phyloP scores from a whole-genome alignment of 2,888 invertebrate genomes.

The Cerastis rubricosa region DNA sequence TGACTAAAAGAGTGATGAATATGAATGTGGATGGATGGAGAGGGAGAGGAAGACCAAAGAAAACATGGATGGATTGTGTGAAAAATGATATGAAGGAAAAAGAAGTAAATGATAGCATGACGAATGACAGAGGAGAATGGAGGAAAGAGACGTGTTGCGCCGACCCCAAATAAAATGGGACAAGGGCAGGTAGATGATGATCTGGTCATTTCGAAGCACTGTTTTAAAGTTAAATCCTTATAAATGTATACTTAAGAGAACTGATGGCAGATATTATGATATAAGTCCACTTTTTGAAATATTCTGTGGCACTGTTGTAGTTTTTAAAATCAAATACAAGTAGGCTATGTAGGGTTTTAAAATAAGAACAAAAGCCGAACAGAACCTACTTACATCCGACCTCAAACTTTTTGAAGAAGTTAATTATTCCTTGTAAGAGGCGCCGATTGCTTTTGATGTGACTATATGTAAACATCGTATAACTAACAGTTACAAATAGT shows the following conservation, averaged over 20 bases:
- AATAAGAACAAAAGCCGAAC: conserved; percentile 27
- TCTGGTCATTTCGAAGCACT: neutral
- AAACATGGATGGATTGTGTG: no score
- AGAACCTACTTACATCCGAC: conserved; percentile 53
- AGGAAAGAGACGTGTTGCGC: no score
- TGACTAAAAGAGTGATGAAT: no score
- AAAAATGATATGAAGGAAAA: no score
- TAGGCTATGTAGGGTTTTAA: conserved; percentile 28
- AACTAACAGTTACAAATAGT: conserved; percentile 42
- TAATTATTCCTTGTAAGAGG: neutral
- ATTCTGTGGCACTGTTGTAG: neutral
- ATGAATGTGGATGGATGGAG: no score
- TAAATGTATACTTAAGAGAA: neutral
- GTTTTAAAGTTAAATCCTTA: neutral
- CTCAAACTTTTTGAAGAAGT: neutral
- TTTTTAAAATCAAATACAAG: conserved; percentile 37
- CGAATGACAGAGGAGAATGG: no score
- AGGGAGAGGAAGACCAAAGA: no score
- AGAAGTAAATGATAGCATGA: no score
- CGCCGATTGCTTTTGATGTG: conserved; percentile 15
- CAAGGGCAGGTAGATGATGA: no score
- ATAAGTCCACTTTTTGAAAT: neutral
- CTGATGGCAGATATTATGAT: neutral
- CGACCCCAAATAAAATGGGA: no score
- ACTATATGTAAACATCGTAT: conserved; percentile 34